These are phyloP conservation scores for Nomada fucata DNA, from an alignment of 2,888 invertebrate species.

Conservation along the genomic window DNA sequence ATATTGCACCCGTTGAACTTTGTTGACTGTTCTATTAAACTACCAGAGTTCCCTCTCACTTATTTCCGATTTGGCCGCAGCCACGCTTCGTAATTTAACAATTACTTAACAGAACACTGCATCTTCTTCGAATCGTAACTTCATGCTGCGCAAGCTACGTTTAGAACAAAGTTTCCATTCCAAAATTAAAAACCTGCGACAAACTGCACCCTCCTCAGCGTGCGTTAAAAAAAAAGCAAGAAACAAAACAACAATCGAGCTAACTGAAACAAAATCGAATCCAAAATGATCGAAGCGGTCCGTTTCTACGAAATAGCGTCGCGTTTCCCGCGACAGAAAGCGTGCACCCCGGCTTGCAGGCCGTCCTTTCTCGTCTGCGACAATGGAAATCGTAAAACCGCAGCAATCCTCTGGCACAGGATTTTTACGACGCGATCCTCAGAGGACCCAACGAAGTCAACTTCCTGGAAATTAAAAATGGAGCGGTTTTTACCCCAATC, in stretches of 20 bases:
- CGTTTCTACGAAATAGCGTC: neutral
- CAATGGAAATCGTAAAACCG: conserved; percentile 58
- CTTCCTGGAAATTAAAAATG: conserved; percentile 72
- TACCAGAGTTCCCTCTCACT: no score
- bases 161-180: no score
- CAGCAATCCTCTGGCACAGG: conserved; percentile 38
- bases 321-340: conserved; percentile 10
- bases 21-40: no score
- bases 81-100: no score
- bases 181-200: no score
- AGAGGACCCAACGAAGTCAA: conserved; percentile 65
- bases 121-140: no score
- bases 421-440: conserved; percentile 65
- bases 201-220: no score
- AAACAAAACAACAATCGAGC: neutral
- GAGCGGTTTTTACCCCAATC: conserved; percentile 76
- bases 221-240: neutral
- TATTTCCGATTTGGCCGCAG: no score
- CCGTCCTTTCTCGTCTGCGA: conserved; percentile 20
- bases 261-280: neutral
- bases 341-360: conserved; percentile 1
- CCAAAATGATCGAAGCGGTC: conserved; percentile 20
- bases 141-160: no score
- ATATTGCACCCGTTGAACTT: no score
- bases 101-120: no score